A percentile compares a stretch with the other conserved stretches of the same genome.
phyloP scores from a whole-genome alignment of 2,113 vertebrate species.

The Ictalurus furcatus region DNA sequence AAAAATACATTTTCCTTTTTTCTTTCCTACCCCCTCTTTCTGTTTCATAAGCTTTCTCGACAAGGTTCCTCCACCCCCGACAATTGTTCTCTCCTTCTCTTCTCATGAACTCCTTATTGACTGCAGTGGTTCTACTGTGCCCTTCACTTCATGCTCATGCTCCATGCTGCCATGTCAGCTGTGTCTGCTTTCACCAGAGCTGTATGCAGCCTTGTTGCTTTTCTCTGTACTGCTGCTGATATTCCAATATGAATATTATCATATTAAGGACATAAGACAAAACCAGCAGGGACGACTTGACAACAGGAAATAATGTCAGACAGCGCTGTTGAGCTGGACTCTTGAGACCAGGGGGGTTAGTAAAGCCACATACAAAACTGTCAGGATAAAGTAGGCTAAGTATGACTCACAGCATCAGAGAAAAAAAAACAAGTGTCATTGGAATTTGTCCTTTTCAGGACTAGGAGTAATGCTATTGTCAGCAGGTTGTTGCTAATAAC shows the following conservation, averaged over 20 bases:
- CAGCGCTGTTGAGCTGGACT: conserved; percentile 25
- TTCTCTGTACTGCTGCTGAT: not conserved
- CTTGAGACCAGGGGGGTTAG: conserved; percentile 4
- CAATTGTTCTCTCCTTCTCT: conserved; percentile 4
- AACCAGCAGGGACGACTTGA: conserved; percentile 44
- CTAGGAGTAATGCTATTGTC: conserved; percentile 31
- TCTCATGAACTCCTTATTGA: conserved; percentile 4
- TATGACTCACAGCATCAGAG: conserved; percentile 44
- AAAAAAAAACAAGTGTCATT: conserved; percentile 38
- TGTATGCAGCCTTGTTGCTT: not conserved
- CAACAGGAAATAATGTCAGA: conserved; percentile 43
- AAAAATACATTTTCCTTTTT: conserved; percentile 26
- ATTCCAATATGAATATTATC: conserved; percentile 31
- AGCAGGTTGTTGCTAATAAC: conserved; percentile 38
- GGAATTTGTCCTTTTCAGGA: conserved; percentile 47
- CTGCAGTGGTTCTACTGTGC: conserved; percentile 35
- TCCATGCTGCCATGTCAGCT: conserved; percentile 44
- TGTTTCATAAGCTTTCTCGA: conserved; percentile 25
- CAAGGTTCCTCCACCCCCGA: conserved; percentile 19
- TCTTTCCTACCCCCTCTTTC: conserved; percentile 8
- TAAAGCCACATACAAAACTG: conserved; percentile 39
- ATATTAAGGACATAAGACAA: conserved; percentile 54
- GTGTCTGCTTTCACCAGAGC: conserved; percentile 28
- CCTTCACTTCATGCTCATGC: conserved; percentile 47
- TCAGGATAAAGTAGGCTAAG: conserved; percentile 36